A percentile compares a stretch with the other conserved stretches of the same genome.
These are phyloP conservation scores for Drosophila arizonae DNA, from an alignment of 1,140 invertebrate genomes.

Conservation along the genomic window DNA sequence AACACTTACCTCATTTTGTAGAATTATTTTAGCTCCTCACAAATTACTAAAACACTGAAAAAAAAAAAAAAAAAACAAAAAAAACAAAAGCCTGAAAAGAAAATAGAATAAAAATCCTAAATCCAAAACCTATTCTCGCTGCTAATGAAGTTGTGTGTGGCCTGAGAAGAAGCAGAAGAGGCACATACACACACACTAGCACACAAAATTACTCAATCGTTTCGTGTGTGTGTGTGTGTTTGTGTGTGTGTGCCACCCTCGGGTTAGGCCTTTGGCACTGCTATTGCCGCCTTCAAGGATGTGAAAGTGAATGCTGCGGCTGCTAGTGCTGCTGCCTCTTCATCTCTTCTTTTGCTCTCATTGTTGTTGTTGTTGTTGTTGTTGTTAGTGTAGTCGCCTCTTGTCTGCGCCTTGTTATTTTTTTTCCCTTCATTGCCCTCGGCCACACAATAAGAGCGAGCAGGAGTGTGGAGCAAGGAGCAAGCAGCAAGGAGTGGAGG, in stretches of 20 bases:
- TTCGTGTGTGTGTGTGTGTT: conserved; percentile 41
- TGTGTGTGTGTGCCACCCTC: conserved; percentile 56
- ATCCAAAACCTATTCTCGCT: conserved; percentile 34
- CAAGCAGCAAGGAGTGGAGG: neutral
- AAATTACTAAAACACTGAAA: neutral
- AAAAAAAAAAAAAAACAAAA: neutral
- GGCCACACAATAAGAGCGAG: conserved; percentile 10
- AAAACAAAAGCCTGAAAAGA: neutral
- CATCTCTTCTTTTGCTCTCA: conserved; percentile 2
- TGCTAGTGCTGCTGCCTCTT: neutral
- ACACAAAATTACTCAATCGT: conserved; percentile 71
- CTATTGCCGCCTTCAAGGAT: conserved; percentile 38
- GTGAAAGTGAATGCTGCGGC: conserved; percentile 33
- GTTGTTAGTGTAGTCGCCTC: conserved; percentile 58
- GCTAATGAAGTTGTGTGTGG: conserved; percentile 74
- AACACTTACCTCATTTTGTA: conserved; percentile 38
- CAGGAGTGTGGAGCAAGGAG: neutral
- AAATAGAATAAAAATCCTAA: conserved; percentile 2
- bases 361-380: neutral
- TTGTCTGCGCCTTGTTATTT: conserved; percentile 76
- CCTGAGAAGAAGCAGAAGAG: conserved; percentile 7
- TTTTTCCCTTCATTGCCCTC: conserved; percentile 18
- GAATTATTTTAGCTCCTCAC: neutral
- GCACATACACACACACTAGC: conserved; percentile 6
- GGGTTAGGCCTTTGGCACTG: conserved; percentile 58